Percentiles rank a stretch among this genome's conserved stretches.
Evolutionary conservation across 2,797 vertebrate genomes (phyloP).

Genomic region (Sciurus vulgaris): DNA sequence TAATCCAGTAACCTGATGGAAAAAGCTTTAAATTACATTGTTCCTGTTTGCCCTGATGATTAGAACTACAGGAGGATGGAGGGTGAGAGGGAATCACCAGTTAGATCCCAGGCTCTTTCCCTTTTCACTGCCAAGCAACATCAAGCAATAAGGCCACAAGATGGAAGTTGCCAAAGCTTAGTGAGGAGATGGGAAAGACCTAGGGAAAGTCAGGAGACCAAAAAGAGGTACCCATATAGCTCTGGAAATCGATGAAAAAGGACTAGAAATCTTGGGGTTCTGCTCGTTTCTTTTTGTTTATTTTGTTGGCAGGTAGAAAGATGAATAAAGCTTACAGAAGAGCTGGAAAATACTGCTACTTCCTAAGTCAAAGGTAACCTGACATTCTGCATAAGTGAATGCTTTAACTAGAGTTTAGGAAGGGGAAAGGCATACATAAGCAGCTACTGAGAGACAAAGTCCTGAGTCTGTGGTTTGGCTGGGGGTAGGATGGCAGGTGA

Average conservation of each 20-base stretch:
- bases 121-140: neutral
- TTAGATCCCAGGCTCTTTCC: constrained; percentile 24
- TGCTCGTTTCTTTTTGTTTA: constrained; percentile 45
- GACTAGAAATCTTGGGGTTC: constrained; percentile 53
- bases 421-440: constrained; percentile 54
- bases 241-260: constrained; percentile 63
- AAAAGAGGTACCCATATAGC: constrained; percentile 68
- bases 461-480: constrained; percentile 66
- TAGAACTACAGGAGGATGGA: neutral
- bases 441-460: constrained; percentile 69
- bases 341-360: constrained; percentile 67
- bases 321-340: constrained; percentile 60
- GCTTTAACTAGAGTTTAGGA: constrained; percentile 62
- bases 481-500: neutral
- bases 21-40: neutral
- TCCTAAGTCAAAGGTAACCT: constrained; percentile 63
- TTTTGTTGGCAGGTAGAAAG: constrained; percentile 55
- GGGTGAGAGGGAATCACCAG: neutral
- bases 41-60: constrained; percentile 56
- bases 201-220: constrained; percentile 58
- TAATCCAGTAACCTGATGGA: constrained; percentile 53
- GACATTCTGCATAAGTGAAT: constrained; percentile 41
- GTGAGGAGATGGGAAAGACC: constrained; percentile 29
- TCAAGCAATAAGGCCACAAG: constrained; percentile 77
- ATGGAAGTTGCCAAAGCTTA: constrained; percentile 53